phyloP scores from a whole-genome alignment of 2,797 vertebrate genomes.

The Synaphobranchus kaupii region DNA sequence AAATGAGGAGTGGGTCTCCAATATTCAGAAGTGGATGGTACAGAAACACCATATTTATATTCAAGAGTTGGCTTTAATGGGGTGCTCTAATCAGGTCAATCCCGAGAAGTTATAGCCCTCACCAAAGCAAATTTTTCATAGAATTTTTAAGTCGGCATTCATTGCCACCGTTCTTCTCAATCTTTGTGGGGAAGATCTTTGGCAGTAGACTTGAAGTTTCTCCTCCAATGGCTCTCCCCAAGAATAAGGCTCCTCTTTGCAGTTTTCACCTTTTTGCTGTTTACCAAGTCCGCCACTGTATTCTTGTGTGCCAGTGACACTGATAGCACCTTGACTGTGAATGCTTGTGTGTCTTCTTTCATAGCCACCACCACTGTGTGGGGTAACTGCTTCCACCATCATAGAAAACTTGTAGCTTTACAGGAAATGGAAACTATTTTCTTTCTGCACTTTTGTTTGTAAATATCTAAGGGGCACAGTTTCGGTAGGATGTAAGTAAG shows the following conservation, averaged over 20 bases:
- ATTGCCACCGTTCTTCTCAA: neutral
- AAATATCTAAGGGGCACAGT: neutral
- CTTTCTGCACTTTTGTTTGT: neutral
- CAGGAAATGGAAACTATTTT: conserved; percentile 1
- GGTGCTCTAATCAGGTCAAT: conserved; percentile 26
- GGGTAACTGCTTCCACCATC: neutral
- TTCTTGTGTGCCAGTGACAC: neutral
- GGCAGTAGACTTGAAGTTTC: neutral
- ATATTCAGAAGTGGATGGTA: neutral
- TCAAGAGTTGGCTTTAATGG: conserved; percentile 32
- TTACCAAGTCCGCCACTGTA: neutral
- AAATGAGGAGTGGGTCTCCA: neutral
- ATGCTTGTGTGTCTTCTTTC: too few species aligned
- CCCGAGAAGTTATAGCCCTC: neutral
- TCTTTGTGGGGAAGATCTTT: neutral
- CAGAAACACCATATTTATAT: neutral
- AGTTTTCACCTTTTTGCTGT: neutral
- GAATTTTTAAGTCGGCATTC: too few species aligned
- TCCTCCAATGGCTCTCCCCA: too few species aligned
- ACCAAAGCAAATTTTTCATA: too few species aligned
- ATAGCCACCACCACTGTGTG: neutral
- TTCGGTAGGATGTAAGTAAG: neutral
- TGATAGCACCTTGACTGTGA: neutral
- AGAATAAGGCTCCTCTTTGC: neutral
- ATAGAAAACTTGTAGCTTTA: neutral